Evolutionary conservation across 2,888 invertebrate genomes (phyloP).

Genomic region (Salpingus planirostris): DNA sequence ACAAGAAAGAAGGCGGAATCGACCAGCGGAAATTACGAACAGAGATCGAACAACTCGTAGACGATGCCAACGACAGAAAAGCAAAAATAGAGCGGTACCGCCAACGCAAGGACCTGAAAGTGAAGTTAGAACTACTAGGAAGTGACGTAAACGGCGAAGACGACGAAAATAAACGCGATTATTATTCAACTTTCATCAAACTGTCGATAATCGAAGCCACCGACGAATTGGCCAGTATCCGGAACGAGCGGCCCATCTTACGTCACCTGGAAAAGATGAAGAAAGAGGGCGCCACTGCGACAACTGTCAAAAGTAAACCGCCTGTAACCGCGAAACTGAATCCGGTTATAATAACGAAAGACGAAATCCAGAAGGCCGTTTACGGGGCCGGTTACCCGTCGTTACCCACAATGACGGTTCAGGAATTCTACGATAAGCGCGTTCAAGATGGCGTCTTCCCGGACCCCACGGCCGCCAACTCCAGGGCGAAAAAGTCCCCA

Average conservation of each 20-base stretch:
- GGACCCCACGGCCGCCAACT: conserved; percentile 39
- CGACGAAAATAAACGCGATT: conserved; percentile 71
- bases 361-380: conserved; percentile 82
- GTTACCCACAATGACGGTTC: conserved; percentile 83
- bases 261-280: conserved; percentile 58
- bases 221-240: conserved; percentile 71
- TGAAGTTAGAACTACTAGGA: conserved; percentile 57
- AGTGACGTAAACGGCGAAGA: conserved; percentile 57
- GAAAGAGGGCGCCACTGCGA: conserved; percentile 37
- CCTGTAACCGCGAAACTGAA: conserved; percentile 54
- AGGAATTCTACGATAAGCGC: conserved; percentile 90
- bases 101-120: conserved; percentile 69
- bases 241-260: conserved; percentile 67
- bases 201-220: conserved; percentile 63
- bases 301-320: conserved; percentile 35
- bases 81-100: conserved; percentile 61
- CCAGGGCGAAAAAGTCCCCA: conserved; percentile 20
- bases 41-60: conserved; percentile 30
- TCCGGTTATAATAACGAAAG: conserved; percentile 83
- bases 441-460: conserved; percentile 48
- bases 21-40: conserved; percentile 17
- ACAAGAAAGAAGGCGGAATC: conserved; percentile 18
- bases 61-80: conserved; percentile 53
- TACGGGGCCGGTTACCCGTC: conserved; percentile 93
- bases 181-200: conserved; percentile 67